phyloP scores from a whole-genome alignment of 2,888 invertebrate genomes.

The Lepeophtheirus nordmannii region DNA sequence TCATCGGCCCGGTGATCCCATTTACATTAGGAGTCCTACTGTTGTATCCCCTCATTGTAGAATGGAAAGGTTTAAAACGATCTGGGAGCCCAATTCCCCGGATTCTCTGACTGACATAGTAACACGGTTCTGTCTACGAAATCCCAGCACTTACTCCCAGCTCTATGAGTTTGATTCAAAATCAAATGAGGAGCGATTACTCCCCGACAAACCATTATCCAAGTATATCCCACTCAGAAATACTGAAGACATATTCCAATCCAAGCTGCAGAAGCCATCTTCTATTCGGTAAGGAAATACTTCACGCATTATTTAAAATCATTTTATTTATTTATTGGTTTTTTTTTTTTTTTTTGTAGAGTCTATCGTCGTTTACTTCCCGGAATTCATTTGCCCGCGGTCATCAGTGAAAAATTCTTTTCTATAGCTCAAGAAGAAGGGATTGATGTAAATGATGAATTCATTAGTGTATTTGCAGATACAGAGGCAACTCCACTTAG shows the following conservation, averaged over 20 bases:
- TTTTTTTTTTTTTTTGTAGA: not conserved
- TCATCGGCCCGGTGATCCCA: not conserved
- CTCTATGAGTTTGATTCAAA: not conserved
- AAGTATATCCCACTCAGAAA: too few relatives aligned
- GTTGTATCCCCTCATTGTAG: not conserved
- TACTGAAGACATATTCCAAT: too few relatives aligned
- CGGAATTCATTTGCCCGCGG: slow-evolving; percentile 49
- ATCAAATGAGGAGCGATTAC: not conserved
- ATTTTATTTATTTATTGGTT: too few relatives aligned
- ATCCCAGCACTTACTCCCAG: not conserved
- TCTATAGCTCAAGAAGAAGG: slow-evolving; percentile 34
- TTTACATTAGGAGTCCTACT: not conserved
- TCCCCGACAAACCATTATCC: not conserved
- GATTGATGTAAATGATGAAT: slow-evolving; percentile 47
- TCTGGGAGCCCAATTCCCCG: slow-evolving; percentile 5
- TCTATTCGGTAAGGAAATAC: too few relatives aligned
- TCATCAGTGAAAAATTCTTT: slow-evolving; percentile 54
- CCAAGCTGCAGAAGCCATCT: too few relatives aligned
- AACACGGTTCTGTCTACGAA: not conserved
- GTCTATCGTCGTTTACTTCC: slow-evolving; percentile 5
- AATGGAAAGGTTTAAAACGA: not conserved
- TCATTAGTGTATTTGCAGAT: slow-evolving; percentile 55
- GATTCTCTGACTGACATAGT: not conserved
- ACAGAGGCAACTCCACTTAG: slow-evolving; percentile 50
- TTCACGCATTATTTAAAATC: too few relatives aligned